Percentiles rank a stretch among this genome's conserved stretches.
Conservation (phyloP, 2,797 vertebrate genomes). For the Sardinella longiceps region DNA sequence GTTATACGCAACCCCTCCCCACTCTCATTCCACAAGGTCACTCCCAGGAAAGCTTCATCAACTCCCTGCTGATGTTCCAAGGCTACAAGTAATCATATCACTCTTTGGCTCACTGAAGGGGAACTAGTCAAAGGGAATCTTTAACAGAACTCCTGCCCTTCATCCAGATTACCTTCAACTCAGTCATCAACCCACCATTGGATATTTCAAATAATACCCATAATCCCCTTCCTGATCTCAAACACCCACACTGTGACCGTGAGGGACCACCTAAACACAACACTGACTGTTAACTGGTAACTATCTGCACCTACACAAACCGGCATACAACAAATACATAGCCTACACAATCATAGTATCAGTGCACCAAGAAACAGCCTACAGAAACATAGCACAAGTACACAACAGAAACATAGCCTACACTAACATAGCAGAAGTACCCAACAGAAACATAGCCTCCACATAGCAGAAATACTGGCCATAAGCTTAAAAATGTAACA, state of each 20-base stretch:
- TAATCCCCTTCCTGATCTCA: neutral
- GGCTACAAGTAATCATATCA: neutral
- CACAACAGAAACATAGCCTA: neutral
- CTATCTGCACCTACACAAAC: neutral
- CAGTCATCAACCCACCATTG: neutral
- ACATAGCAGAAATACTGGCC: neutral
- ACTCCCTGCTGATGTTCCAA: slow-evolving; percentile 14
- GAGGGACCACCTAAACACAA: neutral
- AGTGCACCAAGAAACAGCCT: too few species aligned
- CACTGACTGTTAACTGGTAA: neutral
- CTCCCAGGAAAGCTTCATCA: neutral
- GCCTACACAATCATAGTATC: neutral
- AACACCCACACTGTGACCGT: neutral
- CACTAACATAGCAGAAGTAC: neutral
- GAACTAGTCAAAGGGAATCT: neutral
- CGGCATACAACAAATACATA: neutral
- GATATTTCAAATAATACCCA: neutral
- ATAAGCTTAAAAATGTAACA: too few species aligned
- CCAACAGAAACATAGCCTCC: neutral
- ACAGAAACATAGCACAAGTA: too few species aligned
- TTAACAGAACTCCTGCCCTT: neutral
- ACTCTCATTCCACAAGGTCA: neutral
- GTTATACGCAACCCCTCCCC: neutral
- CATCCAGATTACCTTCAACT: neutral
- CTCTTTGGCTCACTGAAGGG: neutral